These are phyloP conservation scores for Lasiurus cinereus DNA, from an alignment of 2,113 vertebrate genomes.

Conservation along the genomic window DNA sequence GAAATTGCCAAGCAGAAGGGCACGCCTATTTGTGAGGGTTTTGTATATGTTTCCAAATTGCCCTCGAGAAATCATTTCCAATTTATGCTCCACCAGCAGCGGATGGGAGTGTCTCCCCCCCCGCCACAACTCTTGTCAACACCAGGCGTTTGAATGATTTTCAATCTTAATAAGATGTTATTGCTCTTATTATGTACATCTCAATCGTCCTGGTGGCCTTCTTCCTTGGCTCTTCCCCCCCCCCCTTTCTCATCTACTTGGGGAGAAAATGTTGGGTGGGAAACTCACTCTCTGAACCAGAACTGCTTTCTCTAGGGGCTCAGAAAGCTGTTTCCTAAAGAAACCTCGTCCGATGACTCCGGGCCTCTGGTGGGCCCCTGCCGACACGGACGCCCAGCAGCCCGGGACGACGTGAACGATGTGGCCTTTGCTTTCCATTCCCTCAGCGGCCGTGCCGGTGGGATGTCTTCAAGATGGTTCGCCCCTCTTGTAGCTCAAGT, in stretches of 20 bases:
- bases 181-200: not conserved
- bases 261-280: conserved; percentile 23
- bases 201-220: not conserved
- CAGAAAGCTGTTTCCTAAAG: conserved; percentile 7
- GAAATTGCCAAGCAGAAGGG: conserved; percentile 21
- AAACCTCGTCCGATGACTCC: conserved; percentile 1
- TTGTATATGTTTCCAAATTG: conserved; percentile 32
- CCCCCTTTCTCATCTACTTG: conserved; percentile 52
- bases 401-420: not conserved
- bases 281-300: not conserved
- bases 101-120: not conserved
- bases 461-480: conserved; percentile 74
- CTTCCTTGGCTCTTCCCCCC: not conserved
- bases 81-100: not conserved
- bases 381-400: conserved; percentile 47
- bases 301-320: conserved; percentile 47
- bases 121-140: not conserved
- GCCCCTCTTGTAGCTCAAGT: conserved; percentile 59
- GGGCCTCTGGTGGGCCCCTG: conserved; percentile 65
- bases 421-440: conserved; percentile 29
- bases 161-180: not conserved
- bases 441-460: conserved; percentile 60
- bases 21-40: not conserved
- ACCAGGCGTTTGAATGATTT: not conserved
- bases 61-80: conserved; percentile 40